Conservation (phyloP, 2,888 invertebrate species). For the Cerastis rubricosa region DNA sequence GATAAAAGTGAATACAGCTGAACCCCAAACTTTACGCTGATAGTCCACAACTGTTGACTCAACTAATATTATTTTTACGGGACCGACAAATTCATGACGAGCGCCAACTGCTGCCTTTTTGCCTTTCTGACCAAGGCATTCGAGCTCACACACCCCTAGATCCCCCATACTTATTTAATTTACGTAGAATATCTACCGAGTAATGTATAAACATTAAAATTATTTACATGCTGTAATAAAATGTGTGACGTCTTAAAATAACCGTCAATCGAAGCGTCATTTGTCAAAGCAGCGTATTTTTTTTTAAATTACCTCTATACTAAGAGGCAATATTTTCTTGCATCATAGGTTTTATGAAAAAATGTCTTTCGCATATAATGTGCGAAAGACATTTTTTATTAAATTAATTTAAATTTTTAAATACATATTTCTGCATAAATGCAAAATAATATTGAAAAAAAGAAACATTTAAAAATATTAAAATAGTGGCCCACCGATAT, state of each 20-base stretch:
- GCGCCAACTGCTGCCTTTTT: not conserved
- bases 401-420: too few relatives aligned
- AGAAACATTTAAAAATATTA: too few relatives aligned
- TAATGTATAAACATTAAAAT: conserved; percentile 3
- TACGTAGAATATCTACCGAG: not conserved
- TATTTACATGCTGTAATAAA: not conserved
- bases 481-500: too few relatives aligned
- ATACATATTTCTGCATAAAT: too few relatives aligned
- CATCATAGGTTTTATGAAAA: not conserved
- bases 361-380: not conserved
- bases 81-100: conserved; percentile 77
- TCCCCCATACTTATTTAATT: conserved; percentile 23
- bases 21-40: conserved; percentile 63
- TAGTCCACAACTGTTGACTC: conserved; percentile 71
- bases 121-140: conserved; percentile 66
- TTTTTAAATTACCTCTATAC: not conserved
- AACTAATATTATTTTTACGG: conserved; percentile 80
- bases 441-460: too few relatives aligned
- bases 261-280: conserved; percentile 9
- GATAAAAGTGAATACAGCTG: conserved; percentile 71
- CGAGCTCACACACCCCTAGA: conserved; percentile 71
- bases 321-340: not conserved
- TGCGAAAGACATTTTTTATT: too few relatives aligned
- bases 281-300: not conserved
- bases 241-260: conserved; percentile 8